phyloP scores from a whole-genome alignment of 2,888 invertebrate species.

The Lypha dubia region DNA sequence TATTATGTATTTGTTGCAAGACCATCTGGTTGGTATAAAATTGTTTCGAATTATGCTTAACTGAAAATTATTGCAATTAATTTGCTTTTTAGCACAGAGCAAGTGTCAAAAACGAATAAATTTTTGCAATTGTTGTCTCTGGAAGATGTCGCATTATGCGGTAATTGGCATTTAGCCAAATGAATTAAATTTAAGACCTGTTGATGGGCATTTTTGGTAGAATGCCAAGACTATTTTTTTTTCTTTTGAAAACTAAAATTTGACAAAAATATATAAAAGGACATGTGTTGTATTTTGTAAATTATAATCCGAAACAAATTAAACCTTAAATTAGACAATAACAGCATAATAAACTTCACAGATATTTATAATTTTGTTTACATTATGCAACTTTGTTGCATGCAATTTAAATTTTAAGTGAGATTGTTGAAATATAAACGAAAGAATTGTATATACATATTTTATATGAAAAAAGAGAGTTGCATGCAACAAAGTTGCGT shows the following conservation, averaged over 20 bases:
- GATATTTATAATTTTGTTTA: no score
- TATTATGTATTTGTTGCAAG: neutral
- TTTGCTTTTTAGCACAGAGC: slow-evolving; percentile 4
- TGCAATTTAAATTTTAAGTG: no score
- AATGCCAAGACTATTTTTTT: slow-evolving; percentile 9
- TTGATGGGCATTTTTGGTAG: slow-evolving; percentile 9
- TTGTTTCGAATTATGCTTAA: slow-evolving; percentile 9
- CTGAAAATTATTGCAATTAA: slow-evolving; percentile 1
- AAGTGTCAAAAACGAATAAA: slow-evolving; percentile 13
- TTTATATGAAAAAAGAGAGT: no score
- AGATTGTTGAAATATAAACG: no score
- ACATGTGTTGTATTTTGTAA: neutral
- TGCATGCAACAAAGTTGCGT: no score
- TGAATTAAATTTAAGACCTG: slow-evolving; percentile 19
- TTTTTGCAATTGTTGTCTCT: slow-evolving; percentile 1
- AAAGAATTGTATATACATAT: no score
- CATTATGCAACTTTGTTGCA: no score
- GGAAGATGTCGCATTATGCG: neutral
- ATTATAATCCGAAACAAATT: no score
- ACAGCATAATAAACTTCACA: no score
- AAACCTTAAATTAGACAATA: neutral
- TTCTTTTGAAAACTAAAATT: neutral
- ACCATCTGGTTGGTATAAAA: neutral
- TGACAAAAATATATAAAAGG: neutral
- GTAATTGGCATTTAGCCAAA: slow-evolving; percentile 44